phyloP scores from a whole-genome alignment of 1,140 invertebrate genomes.

The Agrilus planipennis region DNA sequence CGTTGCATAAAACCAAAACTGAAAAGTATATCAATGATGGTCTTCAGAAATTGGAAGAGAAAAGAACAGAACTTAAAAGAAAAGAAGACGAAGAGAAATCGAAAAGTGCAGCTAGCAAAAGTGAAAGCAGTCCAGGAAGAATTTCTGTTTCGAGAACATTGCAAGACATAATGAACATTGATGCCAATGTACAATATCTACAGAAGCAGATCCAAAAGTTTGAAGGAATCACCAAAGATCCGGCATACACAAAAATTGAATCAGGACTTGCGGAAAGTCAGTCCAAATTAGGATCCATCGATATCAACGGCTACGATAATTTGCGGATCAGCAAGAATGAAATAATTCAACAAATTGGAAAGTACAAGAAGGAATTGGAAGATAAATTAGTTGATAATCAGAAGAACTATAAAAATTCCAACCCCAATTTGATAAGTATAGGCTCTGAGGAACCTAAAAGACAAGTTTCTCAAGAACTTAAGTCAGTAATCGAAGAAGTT shows the following conservation, averaged over 20 bases:
- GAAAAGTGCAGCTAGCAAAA: no score
- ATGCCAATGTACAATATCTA: slow-evolving; percentile 2
- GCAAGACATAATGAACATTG: slow-evolving; percentile 3
- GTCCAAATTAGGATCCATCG: slow-evolving; percentile 1
- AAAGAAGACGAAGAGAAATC: no score
- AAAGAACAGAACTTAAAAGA: no score
- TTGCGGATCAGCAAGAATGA: background rate
- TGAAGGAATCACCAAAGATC: slow-evolving; percentile 1
- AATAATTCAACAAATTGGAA: background rate
- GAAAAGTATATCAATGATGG: no score
- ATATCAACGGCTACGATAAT: no score
- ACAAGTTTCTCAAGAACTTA: slow-evolving; percentile 1
- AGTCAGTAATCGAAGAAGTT: slow-evolving; percentile 7
- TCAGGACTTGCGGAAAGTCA: background rate
- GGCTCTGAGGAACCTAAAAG: background rate
- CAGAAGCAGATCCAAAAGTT: slow-evolving; percentile 4
- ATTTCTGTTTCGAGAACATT: no score
- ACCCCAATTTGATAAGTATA: background rate
- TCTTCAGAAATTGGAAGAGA: no score
- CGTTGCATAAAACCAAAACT: no score
- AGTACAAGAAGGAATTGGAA: slow-evolving; percentile 1
- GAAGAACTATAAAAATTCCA: background rate
- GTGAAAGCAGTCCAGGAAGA: no score
- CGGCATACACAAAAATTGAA: background rate
- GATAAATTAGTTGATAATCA: slow-evolving; percentile 2